Evolutionary conservation across 2,797 vertebrate genomes (phyloP).

Genomic region (Loris lydekkerianus): DNA sequence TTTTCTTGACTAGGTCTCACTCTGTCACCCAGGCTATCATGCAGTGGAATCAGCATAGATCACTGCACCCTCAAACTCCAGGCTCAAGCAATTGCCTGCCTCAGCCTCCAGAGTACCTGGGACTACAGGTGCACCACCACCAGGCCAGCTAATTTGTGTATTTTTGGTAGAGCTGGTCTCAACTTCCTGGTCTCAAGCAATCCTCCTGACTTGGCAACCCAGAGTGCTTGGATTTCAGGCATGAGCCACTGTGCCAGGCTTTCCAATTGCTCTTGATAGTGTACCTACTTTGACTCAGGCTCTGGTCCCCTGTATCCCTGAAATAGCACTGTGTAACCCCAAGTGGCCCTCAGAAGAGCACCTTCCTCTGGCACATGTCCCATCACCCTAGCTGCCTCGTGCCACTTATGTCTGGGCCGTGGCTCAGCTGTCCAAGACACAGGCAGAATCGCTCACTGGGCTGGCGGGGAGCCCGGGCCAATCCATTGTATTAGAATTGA

Average conservation of each 20-base stretch:
- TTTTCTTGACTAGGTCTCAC: not conserved
- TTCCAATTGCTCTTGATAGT: not conserved
- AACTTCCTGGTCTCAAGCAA: too few species aligned
- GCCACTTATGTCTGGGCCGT: not conserved
- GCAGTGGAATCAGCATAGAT: not conserved
- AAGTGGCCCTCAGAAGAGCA: not conserved
- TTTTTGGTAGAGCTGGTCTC: too few species aligned
- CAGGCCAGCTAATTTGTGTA: too few species aligned
- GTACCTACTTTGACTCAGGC: not conserved
- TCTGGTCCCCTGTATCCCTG: not conserved
- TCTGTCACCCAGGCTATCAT: not conserved
- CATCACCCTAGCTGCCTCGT: accelerated
- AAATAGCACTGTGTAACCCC: not conserved
- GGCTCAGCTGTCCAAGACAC: not conserved
- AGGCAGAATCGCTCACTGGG: accelerated
- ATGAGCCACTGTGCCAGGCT: not conserved
- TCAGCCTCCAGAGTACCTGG: not conserved
- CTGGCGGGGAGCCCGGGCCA: not conserved
- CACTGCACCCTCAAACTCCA: not conserved
- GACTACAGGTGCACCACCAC: too few species aligned
- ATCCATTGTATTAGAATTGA: accelerated
- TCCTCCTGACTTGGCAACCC: too few species aligned
- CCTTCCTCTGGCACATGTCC: accelerated
- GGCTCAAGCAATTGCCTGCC: not conserved
- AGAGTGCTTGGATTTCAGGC: too few species aligned